Conservation (phyloP, 2,888 invertebrate species). For the Gortyna flavago region DNA sequence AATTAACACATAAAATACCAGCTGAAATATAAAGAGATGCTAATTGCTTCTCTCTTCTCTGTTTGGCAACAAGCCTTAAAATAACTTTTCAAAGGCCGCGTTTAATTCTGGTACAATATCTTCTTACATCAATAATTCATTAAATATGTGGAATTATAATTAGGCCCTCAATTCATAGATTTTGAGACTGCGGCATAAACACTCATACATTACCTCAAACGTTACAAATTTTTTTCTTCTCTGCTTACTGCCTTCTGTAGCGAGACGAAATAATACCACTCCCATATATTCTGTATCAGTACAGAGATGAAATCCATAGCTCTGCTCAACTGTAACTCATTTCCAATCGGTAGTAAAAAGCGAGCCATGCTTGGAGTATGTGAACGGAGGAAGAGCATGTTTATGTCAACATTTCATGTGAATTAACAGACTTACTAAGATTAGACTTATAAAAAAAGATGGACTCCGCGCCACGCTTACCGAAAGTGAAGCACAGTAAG, state of each 20-base stretch:
- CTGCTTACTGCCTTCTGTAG: conserved; percentile 39
- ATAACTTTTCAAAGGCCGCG: not conserved
- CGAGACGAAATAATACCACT: conserved; percentile 53
- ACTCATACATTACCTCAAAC: not conserved
- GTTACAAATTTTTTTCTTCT: conserved; percentile 22
- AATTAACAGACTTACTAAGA: not conserved
- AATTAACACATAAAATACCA: not conserved
- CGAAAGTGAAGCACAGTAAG: too few relatives aligned
- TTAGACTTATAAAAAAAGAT: too few relatives aligned
- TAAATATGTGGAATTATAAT: not conserved
- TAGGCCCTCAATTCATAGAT: not conserved
- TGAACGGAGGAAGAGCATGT: conserved; percentile 12
- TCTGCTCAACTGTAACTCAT: conserved; percentile 69
- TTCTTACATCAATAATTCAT: not conserved
- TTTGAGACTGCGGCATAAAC: not conserved
- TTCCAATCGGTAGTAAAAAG: conserved; percentile 70
- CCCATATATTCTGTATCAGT: conserved; percentile 61
- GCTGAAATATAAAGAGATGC: not conserved
- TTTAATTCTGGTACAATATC: not conserved
- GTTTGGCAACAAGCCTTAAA: not conserved
- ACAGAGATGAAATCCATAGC: conserved; percentile 68
- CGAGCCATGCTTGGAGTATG: conserved; percentile 53
- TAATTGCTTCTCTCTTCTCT: not conserved
- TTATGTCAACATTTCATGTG: conserved; percentile 12
- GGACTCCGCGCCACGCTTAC: too few relatives aligned